A percentile compares a stretch with the other conserved stretches of the same genome.
These are phyloP conservation scores for Nemurella pictetii DNA, from an alignment of 2,888 invertebrate genomes.

Conservation along the genomic window DNA sequence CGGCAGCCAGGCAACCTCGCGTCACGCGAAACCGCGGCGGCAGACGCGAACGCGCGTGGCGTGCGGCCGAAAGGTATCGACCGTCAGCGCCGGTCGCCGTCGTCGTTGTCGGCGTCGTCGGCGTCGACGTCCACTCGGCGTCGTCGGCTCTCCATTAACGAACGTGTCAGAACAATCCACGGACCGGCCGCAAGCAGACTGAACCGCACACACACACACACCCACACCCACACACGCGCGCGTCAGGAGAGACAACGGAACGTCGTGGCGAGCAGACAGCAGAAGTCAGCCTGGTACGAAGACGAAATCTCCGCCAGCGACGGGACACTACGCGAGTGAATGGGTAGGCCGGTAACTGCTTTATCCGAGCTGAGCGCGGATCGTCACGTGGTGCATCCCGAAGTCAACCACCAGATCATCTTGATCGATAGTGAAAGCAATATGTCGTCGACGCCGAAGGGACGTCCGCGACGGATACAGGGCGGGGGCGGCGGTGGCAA, in stretches of 20 bases:
- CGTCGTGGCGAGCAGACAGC: too few species aligned
- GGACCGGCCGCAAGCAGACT: neutral
- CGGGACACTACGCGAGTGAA: conserved; percentile 33
- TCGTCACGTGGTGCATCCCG: neutral
- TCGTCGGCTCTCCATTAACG: neutral
- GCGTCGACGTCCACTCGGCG: neutral
- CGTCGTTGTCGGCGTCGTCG: too few species aligned
- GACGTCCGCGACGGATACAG: conserved; percentile 30
- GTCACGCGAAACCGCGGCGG: neutral
- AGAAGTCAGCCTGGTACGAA: neutral
- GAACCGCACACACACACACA: neutral
- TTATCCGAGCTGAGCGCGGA: conserved; percentile 39
- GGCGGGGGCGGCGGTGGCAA: conserved; percentile 34
- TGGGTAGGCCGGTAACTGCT: conserved; percentile 39
- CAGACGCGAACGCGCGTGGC: neutral
- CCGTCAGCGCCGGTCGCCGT: too few species aligned
- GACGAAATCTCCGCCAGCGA: neutral
- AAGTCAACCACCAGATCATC: neutral
- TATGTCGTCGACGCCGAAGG: conserved; percentile 31
- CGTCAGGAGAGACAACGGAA: neutral
- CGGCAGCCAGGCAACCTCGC: neutral
- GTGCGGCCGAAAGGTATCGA: neutral
- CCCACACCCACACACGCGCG: neutral
- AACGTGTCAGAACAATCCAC: neutral
- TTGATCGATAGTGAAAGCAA: conserved; percentile 22